Evolutionary conservation across 2,888 invertebrate species (phyloP), one percentile per base, ranked within the genome.

Genomic region (Cybosia mesomella): DNA sequence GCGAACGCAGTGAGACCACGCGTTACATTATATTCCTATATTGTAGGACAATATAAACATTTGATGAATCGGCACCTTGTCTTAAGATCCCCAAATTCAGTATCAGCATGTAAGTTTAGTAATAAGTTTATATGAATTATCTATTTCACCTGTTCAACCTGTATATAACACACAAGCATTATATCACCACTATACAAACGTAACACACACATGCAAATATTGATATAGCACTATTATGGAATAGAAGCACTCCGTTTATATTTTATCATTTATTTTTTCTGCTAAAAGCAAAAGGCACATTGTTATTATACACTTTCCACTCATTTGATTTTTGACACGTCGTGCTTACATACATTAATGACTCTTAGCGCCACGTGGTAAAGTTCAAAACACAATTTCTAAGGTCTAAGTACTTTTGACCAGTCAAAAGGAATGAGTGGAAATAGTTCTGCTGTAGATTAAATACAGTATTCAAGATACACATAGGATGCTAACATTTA

Each of bases 31-130:
- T 49, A 49, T 49, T 49, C 49, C 49, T 49, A n/a, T 49, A 49
- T 49, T 49, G 49, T 49, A 49, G 49, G 49, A n/a, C 18, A 49
- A 49, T 49, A 49, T 49, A 49, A 1, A 22, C 22, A 22, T 34
- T 18, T 9, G 32, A 21, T 58, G 11, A 58, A 58, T 59, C 34
- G 36, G 21, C 13, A 59, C 24, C 58, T 34, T 34, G 15, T 58
- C n/a, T 58, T 34, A n/a, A 34, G 18, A 58, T 55, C 55, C 24
- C 32, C 32, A 58, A n/a, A 34, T n/a, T 32, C 58, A 58, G 58
- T 34, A 34, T 58, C 34, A 58, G 34, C 58, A 58, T 34, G n/a
- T 21, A 21, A 34, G 34, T 58, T 58, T n/a, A 24, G 7, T 55
- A 24, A 13, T 15, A 11, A 49, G 18, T 49, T 43, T 43, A 18